Conservation (phyloP, 2,888 invertebrate species). For the Choreutis nemorana region DNA sequence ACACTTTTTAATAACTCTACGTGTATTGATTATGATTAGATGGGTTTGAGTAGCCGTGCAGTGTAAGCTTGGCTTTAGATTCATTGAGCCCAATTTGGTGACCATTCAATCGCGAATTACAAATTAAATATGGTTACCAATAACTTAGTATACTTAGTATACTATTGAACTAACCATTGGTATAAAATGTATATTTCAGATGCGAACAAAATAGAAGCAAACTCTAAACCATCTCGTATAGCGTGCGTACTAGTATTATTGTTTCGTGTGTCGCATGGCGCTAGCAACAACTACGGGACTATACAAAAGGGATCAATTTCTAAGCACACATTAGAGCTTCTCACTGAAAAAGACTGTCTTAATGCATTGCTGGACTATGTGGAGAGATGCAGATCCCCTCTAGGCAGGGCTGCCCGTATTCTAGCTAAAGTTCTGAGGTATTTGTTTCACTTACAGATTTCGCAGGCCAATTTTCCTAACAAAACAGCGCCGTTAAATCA, state of each 20-base stretch:
- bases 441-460: conserved; percentile 5
- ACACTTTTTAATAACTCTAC: too few relatives aligned
- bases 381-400: conserved; percentile 45
- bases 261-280: conserved; percentile 45
- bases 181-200: conserved; percentile 24
- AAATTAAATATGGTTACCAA: too few relatives aligned
- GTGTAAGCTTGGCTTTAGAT: too few relatives aligned
- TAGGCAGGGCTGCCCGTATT: conserved; percentile 57
- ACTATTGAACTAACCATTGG: too few relatives aligned
- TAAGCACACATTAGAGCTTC: conserved; percentile 34
- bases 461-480: too few relatives aligned
- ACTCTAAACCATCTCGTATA: conserved; percentile 35
- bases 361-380: conserved; percentile 55
- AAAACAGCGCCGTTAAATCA: too few relatives aligned
- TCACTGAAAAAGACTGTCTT: conserved; percentile 42
- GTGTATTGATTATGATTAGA: too few relatives aligned
- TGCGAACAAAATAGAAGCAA: conserved; percentile 21
- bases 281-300: conserved; percentile 24
- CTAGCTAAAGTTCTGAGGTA: conserved; percentile 63
- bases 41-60: too few relatives aligned
- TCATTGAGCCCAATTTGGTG: too few relatives aligned
- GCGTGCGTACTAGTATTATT: conserved; percentile 47
- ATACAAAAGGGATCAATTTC: conserved; percentile 30
- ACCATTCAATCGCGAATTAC: too few relatives aligned
- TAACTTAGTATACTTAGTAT: too few relatives aligned